Evolutionary conservation across 2,888 invertebrate species (phyloP).

Genomic region (Harmothoe impar): DNA sequence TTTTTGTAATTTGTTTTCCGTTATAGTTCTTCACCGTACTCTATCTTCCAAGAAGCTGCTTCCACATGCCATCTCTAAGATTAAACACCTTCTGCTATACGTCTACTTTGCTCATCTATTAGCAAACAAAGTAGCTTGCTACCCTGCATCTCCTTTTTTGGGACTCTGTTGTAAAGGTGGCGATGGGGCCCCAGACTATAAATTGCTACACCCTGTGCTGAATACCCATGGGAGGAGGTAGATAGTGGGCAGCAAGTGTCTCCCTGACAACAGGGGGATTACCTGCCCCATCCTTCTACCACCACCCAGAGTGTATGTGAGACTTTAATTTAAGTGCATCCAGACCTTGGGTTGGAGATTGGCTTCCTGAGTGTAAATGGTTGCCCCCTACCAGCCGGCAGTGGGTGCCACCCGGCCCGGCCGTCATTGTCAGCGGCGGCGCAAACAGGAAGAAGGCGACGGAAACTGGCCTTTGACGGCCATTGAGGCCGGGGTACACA

Average conservation of each 20-base stretch:
- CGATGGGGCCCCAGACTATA: not conserved
- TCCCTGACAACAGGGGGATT: constrained; percentile 13
- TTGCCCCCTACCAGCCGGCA: not conserved
- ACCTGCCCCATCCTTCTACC: not conserved
- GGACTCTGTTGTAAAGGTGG: too few relatives aligned
- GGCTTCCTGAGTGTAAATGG: constrained; percentile 4
- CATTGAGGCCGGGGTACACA: too few relatives aligned
- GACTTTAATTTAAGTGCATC: not conserved
- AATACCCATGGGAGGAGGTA: not conserved
- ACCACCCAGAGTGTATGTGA: not conserved
- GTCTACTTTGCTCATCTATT: too few relatives aligned
- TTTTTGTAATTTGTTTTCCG: too few relatives aligned
- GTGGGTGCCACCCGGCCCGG: not conserved
- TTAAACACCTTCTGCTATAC: too few relatives aligned
- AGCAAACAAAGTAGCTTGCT: too few relatives aligned
- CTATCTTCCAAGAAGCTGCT: too few relatives aligned
- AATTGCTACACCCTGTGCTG: not conserved
- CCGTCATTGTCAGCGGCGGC: not conserved
- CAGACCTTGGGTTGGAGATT: not conserved
- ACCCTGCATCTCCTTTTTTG: too few relatives aligned
- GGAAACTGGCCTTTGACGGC: not conserved
- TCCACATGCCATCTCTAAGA: too few relatives aligned
- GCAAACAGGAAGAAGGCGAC: constrained; percentile 1
- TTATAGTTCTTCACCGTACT: too few relatives aligned
- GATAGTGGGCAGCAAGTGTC: not conserved